Conservation (phyloP, 2,797 vertebrate species). For the Cyprinodon diabolis region DNA sequence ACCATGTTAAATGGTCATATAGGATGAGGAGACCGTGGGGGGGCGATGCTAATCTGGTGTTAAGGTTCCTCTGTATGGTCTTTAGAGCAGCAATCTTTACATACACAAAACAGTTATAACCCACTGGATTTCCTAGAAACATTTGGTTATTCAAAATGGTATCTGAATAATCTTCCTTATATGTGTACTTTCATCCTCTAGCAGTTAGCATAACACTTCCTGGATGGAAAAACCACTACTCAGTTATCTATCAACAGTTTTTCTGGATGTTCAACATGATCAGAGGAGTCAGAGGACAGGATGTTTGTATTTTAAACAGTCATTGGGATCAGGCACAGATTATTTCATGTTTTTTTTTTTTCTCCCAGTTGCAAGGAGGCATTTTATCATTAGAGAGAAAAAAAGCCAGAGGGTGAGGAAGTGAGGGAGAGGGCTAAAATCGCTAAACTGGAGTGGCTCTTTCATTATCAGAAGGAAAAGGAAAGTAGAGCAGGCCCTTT, state of each 20-base stretch:
- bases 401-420: conserved; percentile 25
- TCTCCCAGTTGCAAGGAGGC: conserved; percentile 20
- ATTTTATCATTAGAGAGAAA: conserved; percentile 28
- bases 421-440: conserved; percentile 29
- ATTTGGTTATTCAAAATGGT: not conserved
- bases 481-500: conserved; percentile 63
- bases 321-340: conserved; percentile 30
- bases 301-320: conserved; percentile 55
- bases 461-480: conserved; percentile 55
- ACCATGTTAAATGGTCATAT: too few relatives aligned
- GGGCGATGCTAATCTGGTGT: not conserved
- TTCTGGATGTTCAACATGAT: conserved; percentile 18
- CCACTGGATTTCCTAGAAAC: not conserved
- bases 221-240: conserved; percentile 23
- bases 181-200: conserved; percentile 22
- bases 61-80: not conserved
- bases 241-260: conserved; percentile 51
- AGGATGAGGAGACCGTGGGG: too few relatives aligned
- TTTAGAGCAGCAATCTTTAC: conserved; percentile 15
- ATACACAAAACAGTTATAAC: conserved; percentile 34
- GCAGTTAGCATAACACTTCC: conserved; percentile 31
- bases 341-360: conserved; percentile 5
- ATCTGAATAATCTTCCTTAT: not conserved
- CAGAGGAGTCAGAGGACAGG: conserved; percentile 5
- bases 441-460: conserved; percentile 24